Evolutionary conservation across 2,888 invertebrate genomes (phyloP).

Genomic region (Drosophila gaucha): DNA sequence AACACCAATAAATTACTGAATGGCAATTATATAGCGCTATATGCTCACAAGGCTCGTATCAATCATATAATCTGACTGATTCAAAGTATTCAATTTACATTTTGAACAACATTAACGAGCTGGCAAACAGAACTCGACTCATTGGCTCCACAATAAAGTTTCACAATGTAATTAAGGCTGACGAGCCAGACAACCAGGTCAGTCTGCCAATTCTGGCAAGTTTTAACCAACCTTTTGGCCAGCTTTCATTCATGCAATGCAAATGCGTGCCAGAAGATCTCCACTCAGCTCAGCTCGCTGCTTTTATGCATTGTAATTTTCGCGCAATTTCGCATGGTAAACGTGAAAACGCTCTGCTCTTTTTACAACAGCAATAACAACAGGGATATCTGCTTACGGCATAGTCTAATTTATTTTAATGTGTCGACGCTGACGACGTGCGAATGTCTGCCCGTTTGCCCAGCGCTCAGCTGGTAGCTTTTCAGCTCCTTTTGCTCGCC

Average conservation of each 20-base stretch:
- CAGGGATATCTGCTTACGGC: conserved; percentile 62
- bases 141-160: conserved; percentile 33
- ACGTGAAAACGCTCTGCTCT: conserved; percentile 62
- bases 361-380: conserved; percentile 31
- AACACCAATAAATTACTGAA: neutral
- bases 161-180: conserved; percentile 64
- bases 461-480: conserved; percentile 41
- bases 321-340: conserved; percentile 71
- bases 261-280: conserved; percentile 37
- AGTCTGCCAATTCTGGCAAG: conserved; percentile 11
- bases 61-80: conserved; percentile 1
- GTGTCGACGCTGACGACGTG: conserved; percentile 75
- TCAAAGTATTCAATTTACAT: conserved; percentile 45
- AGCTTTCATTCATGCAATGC: conserved; percentile 36
- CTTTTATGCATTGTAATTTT: conserved; percentile 73
- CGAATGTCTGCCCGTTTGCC: conserved; percentile 70
- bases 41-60: too few species aligned
- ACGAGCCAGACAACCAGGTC: conserved; percentile 39
- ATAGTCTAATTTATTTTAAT: conserved; percentile 79
- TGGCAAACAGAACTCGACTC: conserved; percentile 15
- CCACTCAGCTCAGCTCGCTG: conserved; percentile 19
- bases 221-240: neutral
- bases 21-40: neutral
- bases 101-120: conserved; percentile 47
- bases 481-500: conserved; percentile 15